Evolutionary conservation across 2,797 vertebrate genomes (phyloP).

Genomic region (Pelodytes ibericus): DNA sequence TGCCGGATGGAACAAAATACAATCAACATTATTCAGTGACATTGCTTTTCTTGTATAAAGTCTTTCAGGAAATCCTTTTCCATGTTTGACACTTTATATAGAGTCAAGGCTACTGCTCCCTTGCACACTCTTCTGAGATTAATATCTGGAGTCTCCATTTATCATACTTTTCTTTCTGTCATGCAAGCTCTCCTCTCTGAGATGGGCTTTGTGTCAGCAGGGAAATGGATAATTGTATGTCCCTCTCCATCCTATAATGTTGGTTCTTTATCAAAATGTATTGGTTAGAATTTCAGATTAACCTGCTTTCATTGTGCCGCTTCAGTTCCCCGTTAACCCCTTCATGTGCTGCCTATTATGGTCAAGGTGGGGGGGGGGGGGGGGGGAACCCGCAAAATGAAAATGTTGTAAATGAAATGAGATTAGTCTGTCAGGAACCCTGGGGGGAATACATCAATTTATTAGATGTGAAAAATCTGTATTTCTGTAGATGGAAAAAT

Average conservation of each 20-base stretch:
- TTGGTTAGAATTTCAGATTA: constrained; percentile 45
- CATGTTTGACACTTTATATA: constrained; percentile 52
- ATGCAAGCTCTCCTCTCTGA: constrained; percentile 48
- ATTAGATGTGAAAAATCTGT: constrained; percentile 43
- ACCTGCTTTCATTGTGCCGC: constrained; percentile 35
- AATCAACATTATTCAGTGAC: constrained; percentile 44
- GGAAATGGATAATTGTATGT: constrained; percentile 69
- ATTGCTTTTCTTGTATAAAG: constrained; percentile 29
- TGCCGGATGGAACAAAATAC: constrained; percentile 9
- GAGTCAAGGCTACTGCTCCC: constrained; percentile 47
- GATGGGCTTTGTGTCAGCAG: constrained; percentile 53
- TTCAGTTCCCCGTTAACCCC: constrained; percentile 11
- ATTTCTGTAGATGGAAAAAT: constrained; percentile 39
- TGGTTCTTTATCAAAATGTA: constrained; percentile 44
- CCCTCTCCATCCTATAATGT: constrained; percentile 26
- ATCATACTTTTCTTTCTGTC: constrained; percentile 59
- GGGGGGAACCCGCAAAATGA: constrained; percentile 16
- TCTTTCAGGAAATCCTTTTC: constrained; percentile 50
- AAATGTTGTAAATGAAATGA: constrained; percentile 8
- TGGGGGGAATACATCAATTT: constrained; percentile 20
- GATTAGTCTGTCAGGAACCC: constrained; percentile 1
- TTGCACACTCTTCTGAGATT: constrained; percentile 55
- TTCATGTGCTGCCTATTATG: constrained; percentile 3
- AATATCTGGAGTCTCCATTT: constrained; percentile 57
- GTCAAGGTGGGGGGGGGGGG: too few relatives aligned